Evolutionary conservation across 53 echinoderm and acorn worm genomes (phyloP).

Genomic region (Arbacia lixula): DNA sequence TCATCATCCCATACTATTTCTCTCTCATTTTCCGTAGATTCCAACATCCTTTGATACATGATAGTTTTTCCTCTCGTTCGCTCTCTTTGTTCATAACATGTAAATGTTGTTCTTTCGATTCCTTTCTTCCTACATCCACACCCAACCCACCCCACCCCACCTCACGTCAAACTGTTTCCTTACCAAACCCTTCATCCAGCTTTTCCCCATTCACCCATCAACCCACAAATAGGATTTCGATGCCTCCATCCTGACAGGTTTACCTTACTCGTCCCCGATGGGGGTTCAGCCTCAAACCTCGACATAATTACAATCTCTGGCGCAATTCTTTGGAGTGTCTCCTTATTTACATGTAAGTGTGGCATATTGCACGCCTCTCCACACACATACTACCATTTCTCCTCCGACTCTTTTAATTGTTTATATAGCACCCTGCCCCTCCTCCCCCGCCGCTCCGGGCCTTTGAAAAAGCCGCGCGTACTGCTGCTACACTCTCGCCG

Average conservation of each 20-base stretch:
- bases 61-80: background rate
- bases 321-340: constrained; percentile 26
- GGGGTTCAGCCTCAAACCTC: constrained; percentile 5
- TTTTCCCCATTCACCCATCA: too few species aligned
- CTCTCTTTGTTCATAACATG: too few species aligned
- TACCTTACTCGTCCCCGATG: background rate
- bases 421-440: constrained; percentile 31
- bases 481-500: background rate
- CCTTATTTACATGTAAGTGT: constrained; percentile 51
- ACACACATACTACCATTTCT: constrained; percentile 18
- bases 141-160: background rate
- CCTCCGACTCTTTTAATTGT: constrained; percentile 31
- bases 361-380: constrained; percentile 13
- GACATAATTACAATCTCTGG: constrained; percentile 37
- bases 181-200: background rate
- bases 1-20: background rate
- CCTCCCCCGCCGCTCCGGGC: constrained; percentile 5
- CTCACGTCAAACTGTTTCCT: background rate
- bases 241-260: too few species aligned
- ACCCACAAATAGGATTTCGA: too few species aligned
- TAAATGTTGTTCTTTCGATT: background rate
- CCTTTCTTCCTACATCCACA: background rate
- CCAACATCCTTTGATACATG: background rate
- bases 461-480: constrained; percentile 39
- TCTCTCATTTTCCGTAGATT: background rate